Base-by-base conservation (phyloP, 1,140 invertebrate genomes). In the Pseudomyrmex dendroicus region DNA sequence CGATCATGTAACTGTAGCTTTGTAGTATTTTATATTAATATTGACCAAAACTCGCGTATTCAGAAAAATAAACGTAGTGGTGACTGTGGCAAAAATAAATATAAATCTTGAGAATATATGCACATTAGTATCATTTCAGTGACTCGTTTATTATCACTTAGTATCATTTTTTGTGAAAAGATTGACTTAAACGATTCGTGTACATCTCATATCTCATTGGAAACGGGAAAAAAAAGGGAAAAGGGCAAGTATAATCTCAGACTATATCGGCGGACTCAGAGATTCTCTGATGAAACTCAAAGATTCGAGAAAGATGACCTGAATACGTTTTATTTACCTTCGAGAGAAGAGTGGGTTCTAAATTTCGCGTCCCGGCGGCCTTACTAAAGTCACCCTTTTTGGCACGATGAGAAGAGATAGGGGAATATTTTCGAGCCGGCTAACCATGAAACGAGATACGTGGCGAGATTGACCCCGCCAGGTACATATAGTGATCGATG, bases 401-500 rank as follows among this genome's bases (percentile, higher is more conserved):
- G 13, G n/a, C 10, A 8, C 35, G 74, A 86, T 70, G 82, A 87
- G 80, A 87, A 84, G 85, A 76, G 50, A 73, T 59, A 20, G 82
- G 50, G 35, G 80, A 85, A 87, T 89, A 89, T 87, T 86, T 87
- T 83, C 52, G 84, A 77, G 85, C 85, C 74, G 76, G 76, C 80
- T 89, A 89, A 87, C 87, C 87, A 82, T 89, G 89, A 89, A 89
- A 89, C 83, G 89, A 89, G 87, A 87, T 87, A 89, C 87, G 83
- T 64, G 76, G 70, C 63, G 74, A 67, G 54, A 73, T 84, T 74
- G 80, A 63, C 67, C 67, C 67, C 52, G 56, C 10, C 62, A 61
- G 68, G 22, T 82, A 82, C 5, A 35, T 77, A 82, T 54, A 73
- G 76, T 82, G 86, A 87, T 87, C 86, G 86, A 87, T 87, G 85